Evolutionary conservation across 1,140 invertebrate species (phyloP).

Genomic region (Tetramorium simillimum): DNA sequence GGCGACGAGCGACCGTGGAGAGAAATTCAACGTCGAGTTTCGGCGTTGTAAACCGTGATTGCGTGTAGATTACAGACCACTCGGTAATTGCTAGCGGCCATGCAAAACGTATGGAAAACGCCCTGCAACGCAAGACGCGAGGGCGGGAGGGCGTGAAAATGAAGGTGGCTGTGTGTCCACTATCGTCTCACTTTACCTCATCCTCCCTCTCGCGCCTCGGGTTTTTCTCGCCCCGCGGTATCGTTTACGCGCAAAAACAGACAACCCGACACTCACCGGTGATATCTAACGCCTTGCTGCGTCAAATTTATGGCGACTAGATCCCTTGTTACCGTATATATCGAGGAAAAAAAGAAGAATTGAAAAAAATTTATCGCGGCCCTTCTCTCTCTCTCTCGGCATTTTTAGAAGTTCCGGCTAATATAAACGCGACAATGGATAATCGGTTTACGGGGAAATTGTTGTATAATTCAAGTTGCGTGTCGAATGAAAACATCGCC

Average conservation of each 20-base stretch:
- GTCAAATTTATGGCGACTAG: slow-evolving; percentile 24
- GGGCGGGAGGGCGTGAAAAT: slow-evolving; percentile 60
- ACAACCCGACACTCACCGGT: background rate
- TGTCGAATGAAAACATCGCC: background rate
- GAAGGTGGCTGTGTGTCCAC: slow-evolving; percentile 32
- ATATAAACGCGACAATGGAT: background rate
- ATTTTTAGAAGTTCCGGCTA: background rate
- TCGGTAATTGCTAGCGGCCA: slow-evolving; percentile 80
- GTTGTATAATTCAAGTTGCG: background rate
- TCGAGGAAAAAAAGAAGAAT: background rate
- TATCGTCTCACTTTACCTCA: slow-evolving; percentile 29
- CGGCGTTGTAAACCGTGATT: slow-evolving; percentile 79
- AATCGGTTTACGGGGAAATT: background rate
- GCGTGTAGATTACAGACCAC: slow-evolving; percentile 82
- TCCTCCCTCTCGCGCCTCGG: background rate
- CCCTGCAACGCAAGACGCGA: slow-evolving; percentile 70
- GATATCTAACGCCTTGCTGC: slow-evolving; percentile 24
- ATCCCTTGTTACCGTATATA: background rate
- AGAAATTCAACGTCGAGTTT: slow-evolving; percentile 70
- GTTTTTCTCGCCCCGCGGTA: background rate
- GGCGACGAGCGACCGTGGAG: slow-evolving; percentile 49
- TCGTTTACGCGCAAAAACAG: slow-evolving; percentile 15
- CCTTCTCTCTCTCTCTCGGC: background rate
- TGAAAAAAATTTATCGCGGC: background rate
- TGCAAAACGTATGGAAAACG: slow-evolving; percentile 78